phyloP scores from a whole-genome alignment of 2,888 invertebrate species.

The Scaptomyza parva region DNA sequence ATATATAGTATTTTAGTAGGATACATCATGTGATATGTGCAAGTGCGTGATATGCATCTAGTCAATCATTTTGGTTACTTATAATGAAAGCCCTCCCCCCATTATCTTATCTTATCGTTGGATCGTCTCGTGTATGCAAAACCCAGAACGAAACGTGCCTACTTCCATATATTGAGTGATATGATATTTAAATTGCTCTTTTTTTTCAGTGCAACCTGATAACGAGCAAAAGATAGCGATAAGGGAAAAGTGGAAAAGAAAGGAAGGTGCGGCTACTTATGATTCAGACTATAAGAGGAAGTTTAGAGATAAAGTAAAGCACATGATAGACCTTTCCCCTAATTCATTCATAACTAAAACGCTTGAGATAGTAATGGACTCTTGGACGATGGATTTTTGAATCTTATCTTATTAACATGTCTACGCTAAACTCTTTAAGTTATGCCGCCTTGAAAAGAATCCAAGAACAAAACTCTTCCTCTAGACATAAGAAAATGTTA shows the following conservation, averaged over 20 bases:
- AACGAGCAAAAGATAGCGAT: conserved; percentile 13
- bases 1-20: too few species aligned
- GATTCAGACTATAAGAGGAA: conserved; percentile 35
- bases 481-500: conserved; percentile 21
- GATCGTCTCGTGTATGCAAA: conserved; percentile 41
- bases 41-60: conserved; percentile 27
- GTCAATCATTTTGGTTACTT: conserved; percentile 13
- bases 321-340: not conserved
- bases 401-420: conserved; percentile 28
- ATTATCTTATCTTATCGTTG: conserved; percentile 36
- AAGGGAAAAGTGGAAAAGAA: conserved; percentile 9
- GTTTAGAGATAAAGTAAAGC: conserved; percentile 13
- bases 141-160: conserved; percentile 35
- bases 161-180: conserved; percentile 10
- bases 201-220: not conserved
- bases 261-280: conserved; percentile 23
- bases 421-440: not conserved
- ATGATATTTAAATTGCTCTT: conserved; percentile 24
- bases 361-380: conserved; percentile 22
- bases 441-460: conserved; percentile 19
- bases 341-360: conserved; percentile 42
- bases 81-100: conserved; percentile 35
- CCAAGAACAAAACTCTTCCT: not conserved
- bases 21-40: conserved; percentile 23
- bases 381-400: not conserved